Evolutionary conservation across 1,140 invertebrate species (phyloP), one percentile per base, ranked within the genome.

Genomic region (Solen grandis): DNA sequence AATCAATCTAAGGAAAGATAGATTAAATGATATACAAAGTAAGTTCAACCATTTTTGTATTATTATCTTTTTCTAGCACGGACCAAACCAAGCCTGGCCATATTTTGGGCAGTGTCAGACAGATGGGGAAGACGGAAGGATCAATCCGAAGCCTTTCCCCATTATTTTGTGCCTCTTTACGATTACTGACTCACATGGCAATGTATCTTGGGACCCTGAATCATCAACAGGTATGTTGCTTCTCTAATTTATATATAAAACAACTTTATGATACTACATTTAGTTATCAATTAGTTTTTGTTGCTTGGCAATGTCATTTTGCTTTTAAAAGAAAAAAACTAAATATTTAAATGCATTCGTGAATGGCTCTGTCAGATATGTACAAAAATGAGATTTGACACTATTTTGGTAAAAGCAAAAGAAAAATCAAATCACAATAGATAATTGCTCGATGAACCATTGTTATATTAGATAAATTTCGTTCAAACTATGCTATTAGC

Each of bases 71-170:
- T 31, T 38, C 10, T 31, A 84, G 83, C 38, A 25, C 38, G 27
- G 83, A 88, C 59, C 78, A 74, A 16, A 87, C 87, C 5, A 57
- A 80, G 46, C 77, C 74, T 33, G 89, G 89, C 16, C 87, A 90
- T 65, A 87, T 88, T 41, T 76, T 90, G 31, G 88, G 88, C 19
- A 13, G 52, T 27, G 86, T 87, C 14, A 59, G 60, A 10, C 27
- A 68, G 19, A 74, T 83, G 65, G 60, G 72, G 16, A 38, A 13
- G 14, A 59, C 52, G 13, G 52, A 85, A 22, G 66, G 76, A 19
- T 86, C 84, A 60, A 85, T 86, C 59, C 84, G 87, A 68, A 62
- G 60, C 22, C 57, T 90, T 54, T 75, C 73, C 0, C 65, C 78
- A 13, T 73, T 81, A 16, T 59, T 76, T 16, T 87, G 84, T 60